Conservation (phyloP, 2,888 invertebrate species). For the Pachymerium ferrugineum region DNA sequence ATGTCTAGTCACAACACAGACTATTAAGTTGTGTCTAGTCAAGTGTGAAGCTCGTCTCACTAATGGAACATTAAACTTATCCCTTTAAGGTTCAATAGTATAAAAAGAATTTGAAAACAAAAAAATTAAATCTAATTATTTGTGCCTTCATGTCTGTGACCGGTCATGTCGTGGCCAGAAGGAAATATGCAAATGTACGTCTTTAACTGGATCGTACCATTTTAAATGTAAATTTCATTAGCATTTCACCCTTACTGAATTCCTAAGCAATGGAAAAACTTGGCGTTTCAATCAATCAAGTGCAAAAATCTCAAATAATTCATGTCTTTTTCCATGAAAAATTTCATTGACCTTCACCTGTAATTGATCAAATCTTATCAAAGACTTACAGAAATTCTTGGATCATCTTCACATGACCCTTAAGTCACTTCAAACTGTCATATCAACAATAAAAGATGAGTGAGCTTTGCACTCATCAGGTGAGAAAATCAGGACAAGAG, state of each 20-base stretch:
- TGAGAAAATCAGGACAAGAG: not conserved
- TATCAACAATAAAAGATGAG: not conserved
- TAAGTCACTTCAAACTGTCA: constrained; percentile 9
- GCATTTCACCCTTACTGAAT: not conserved
- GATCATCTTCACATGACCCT: not conserved
- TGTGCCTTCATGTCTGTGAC: not conserved
- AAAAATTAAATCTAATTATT: not conserved
- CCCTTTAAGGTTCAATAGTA: too few relatives aligned
- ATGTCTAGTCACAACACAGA: too few relatives aligned
- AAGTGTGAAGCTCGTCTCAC: too few relatives aligned
- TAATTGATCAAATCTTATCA: not conserved
- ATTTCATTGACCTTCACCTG: not conserved
- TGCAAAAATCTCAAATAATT: too few relatives aligned
- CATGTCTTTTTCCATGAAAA: too few relatives aligned
- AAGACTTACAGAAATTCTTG: not conserved
- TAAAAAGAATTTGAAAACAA: not conserved
- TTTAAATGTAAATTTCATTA: not conserved
- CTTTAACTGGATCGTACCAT: not conserved
- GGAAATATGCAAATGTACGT: not conserved
- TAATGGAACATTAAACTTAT: not conserved
- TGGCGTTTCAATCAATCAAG: too few relatives aligned
- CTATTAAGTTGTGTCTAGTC: too few relatives aligned
- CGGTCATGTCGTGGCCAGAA: not conserved
- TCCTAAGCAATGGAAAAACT: not conserved
- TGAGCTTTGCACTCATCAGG: not conserved